Percentiles rank a stretch among this genome's conserved stretches.
phyloP scores from a whole-genome alignment of 2,113 vertebrate genomes.

The Podilymbus podiceps region DNA sequence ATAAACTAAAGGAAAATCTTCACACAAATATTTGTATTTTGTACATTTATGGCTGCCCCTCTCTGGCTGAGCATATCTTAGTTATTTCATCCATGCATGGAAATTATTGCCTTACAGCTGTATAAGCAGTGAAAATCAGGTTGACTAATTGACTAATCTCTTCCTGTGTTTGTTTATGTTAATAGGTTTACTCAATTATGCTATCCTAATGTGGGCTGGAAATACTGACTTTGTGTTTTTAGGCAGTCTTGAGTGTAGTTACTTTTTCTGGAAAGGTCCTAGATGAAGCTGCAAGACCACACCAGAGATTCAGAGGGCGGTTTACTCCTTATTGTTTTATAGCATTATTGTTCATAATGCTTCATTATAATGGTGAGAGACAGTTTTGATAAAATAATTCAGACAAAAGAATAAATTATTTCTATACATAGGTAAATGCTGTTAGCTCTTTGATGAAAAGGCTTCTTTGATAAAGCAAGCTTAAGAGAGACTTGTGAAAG shows the following conservation, averaged over 20 bases:
- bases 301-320: neutral
- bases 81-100: neutral
- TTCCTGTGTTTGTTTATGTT: slow-evolving; percentile 12
- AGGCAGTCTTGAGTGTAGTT: neutral
- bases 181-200: neutral
- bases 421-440: neutral
- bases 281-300: neutral
- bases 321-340: neutral
- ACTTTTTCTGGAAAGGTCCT: neutral
- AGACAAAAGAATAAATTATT: neutral
- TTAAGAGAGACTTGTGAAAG: neutral
- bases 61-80: neutral
- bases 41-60: neutral
- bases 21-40: neutral
- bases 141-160: slow-evolving; percentile 6
- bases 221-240: neutral
- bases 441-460: neutral
- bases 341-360: neutral
- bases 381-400: neutral
- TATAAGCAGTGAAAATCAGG: slow-evolving; percentile 20
- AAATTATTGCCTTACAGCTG: slow-evolving; percentile 23
- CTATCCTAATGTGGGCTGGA: neutral
- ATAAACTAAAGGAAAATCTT: neutral
- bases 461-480: neutral
- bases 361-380: neutral